These are phyloP conservation scores for Fabriciana adippe DNA, from an alignment of 2,888 invertebrate genomes.

Conservation along the genomic window DNA sequence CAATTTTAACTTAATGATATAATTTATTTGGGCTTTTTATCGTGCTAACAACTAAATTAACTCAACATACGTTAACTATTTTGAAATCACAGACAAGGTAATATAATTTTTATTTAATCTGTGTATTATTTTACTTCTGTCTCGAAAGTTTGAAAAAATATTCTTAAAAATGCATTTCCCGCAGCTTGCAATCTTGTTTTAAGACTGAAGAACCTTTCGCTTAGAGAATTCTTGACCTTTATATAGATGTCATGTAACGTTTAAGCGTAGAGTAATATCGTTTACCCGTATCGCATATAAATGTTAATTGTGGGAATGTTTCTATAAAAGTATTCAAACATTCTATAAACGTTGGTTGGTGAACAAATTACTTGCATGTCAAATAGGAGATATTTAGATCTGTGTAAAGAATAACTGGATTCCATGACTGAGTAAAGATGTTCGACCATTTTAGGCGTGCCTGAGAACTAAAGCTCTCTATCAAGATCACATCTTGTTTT, in stretches of 20 bases:
- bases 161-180: constrained; percentile 15
- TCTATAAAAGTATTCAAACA: not conserved
- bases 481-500: constrained; percentile 55
- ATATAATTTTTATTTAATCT: too few relatives aligned
- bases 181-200: constrained; percentile 26
- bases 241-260: constrained; percentile 19
- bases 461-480: constrained; percentile 36
- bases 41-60: too few relatives aligned
- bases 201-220: constrained; percentile 23
- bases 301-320: not conserved
- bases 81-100: too few relatives aligned
- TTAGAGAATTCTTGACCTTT: constrained; percentile 32
- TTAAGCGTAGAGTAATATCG: constrained; percentile 10
- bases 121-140: too few relatives aligned
- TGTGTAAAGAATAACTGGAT: constrained; percentile 23
- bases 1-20: too few relatives aligned
- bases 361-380: constrained; percentile 26
- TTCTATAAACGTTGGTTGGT: constrained; percentile 17
- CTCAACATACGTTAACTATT: too few relatives aligned
- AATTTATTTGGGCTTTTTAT: too few relatives aligned
- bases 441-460: constrained; percentile 38
- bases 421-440: constrained; percentile 18
- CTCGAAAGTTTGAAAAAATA: not conserved
- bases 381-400: not conserved
- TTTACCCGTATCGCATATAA: not conserved